Percentiles rank a stretch among this genome's conserved stretches.
phyloP scores from a whole-genome alignment of 2,888 invertebrate species.

The Caenorhabditis sp. region DNA sequence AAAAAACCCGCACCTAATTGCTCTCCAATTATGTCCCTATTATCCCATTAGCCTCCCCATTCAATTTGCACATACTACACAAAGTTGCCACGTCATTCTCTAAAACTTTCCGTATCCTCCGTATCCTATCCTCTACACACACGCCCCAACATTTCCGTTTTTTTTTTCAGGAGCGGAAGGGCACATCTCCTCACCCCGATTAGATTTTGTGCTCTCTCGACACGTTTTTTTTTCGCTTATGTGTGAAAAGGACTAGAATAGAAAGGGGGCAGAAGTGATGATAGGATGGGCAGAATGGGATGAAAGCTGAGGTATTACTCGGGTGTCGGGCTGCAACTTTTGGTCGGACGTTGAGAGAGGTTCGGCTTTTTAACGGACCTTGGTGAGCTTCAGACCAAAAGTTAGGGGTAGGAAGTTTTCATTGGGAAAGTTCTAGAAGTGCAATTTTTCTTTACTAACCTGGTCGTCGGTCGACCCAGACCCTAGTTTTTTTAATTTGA shows the following conservation, averaged over 20 bases:
- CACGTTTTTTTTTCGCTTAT: slow-evolving; percentile 6
- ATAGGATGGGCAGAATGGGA: not conserved
- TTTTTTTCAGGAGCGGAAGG: not conserved
- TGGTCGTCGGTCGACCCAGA: too few relatives aligned
- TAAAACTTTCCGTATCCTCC: not conserved
- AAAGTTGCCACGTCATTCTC: slow-evolving; percentile 22
- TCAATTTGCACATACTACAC: not conserved
- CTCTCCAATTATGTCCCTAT: slow-evolving; percentile 10
- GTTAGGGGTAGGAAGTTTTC: too few relatives aligned
- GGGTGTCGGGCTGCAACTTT: too few relatives aligned
- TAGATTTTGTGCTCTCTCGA: not conserved
- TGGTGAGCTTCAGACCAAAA: too few relatives aligned
- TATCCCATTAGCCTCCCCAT: slow-evolving; percentile 9
- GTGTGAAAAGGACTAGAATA: slow-evolving; percentile 14
- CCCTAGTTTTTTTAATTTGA: too few relatives aligned
- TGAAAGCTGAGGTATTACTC: not conserved
- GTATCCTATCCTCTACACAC: slow-evolving; percentile 1
- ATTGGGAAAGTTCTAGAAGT: too few relatives aligned
- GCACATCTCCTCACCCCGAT: slow-evolving; percentile 10
- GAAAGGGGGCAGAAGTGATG: not conserved
- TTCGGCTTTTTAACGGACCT: too few relatives aligned
- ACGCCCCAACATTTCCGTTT: slow-evolving; percentile 28
- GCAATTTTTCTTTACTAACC: too few relatives aligned
- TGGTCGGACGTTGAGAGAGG: too few relatives aligned
- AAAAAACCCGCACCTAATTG: slow-evolving; percentile 5